Evolutionary conservation across 1,140 invertebrate genomes (phyloP).

Genomic region (Drosophila ironensis): DNA sequence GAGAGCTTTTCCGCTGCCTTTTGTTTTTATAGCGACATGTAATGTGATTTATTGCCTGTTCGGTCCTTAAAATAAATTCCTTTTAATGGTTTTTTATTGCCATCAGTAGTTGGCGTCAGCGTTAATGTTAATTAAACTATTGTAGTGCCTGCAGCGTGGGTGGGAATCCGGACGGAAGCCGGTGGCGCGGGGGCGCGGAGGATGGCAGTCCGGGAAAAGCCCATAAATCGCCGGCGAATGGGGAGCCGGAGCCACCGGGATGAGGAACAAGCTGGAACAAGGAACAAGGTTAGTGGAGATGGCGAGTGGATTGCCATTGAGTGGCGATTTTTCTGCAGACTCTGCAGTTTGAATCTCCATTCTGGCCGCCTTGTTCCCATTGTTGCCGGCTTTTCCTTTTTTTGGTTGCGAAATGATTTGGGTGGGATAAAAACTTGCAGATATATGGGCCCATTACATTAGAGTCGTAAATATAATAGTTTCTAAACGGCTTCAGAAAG

Average conservation of each 20-base stretch:
- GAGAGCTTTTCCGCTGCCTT: conserved; percentile 43
- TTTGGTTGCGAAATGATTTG: conserved; percentile 5
- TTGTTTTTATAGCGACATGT: conserved; percentile 76
- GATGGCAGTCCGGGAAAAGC: conserved; percentile 2
- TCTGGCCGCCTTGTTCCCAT: background rate
- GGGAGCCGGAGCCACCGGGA: background rate
- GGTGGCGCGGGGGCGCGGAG: background rate
- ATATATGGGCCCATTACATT: background rate
- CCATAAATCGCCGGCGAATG: conserved; percentile 48
- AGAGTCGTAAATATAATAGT: background rate
- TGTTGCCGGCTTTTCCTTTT: background rate
- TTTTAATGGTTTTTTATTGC: conserved; percentile 79
- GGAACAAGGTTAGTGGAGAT: conserved; percentile 37
- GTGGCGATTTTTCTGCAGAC: conserved; percentile 36
- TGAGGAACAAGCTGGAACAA: background rate
- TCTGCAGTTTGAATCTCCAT: conserved; percentile 51
- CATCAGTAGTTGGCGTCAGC: conserved; percentile 73
- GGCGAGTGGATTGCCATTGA: conserved; percentile 31
- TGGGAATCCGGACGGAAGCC: background rate
- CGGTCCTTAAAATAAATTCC: conserved; percentile 79
- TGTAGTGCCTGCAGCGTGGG: conserved; percentile 50
- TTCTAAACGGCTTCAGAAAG: background rate
- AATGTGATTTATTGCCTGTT: conserved; percentile 78
- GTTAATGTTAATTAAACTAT: conserved; percentile 80
- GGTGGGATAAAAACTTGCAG: conserved; percentile 9